Evolutionary conservation across 2,797 vertebrate genomes (phyloP).

Genomic region (Mus minutoides): DNA sequence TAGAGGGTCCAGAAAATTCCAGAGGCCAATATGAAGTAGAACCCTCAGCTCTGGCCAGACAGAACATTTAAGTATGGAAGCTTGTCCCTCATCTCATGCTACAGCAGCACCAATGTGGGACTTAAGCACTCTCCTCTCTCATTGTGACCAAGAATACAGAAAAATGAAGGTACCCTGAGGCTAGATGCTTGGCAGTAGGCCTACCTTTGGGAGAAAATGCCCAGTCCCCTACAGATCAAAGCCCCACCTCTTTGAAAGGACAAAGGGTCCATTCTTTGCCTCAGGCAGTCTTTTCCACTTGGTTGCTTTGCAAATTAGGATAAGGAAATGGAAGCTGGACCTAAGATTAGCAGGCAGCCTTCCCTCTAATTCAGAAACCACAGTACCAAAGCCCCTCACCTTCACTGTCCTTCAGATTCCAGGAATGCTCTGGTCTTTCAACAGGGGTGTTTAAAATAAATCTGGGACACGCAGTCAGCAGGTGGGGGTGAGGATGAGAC

Average conservation of each 20-base stretch:
- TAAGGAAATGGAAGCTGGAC: not conserved
- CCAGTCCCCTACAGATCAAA: not conserved
- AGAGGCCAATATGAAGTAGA: not conserved
- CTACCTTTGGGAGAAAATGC: not conserved
- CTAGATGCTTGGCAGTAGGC: not conserved
- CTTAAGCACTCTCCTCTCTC: not conserved
- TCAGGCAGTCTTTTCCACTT: not conserved
- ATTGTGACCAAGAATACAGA: accelerated
- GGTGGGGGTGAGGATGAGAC: accelerated
- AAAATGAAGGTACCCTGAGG: not conserved
- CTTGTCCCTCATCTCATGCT: not conserved
- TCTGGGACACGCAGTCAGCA: not conserved
- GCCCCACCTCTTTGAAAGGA: not conserved
- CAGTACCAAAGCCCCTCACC: not conserved
- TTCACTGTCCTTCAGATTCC: not conserved
- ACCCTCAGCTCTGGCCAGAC: not conserved
- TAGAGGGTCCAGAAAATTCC: constrained; percentile 30
- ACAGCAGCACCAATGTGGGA: not conserved
- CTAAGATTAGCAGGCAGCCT: not conserved
- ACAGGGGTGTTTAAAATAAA: not conserved
- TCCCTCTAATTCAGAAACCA: not conserved
- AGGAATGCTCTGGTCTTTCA: not conserved
- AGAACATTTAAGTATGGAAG: not conserved
- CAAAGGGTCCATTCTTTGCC: not conserved
- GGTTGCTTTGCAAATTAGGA: constrained; percentile 20